Percentiles rank a stretch among this genome's conserved stretches.
phyloP scores from a whole-genome alignment of 2,113 vertebrate species.

The Ptilorrhoa leucosticta region DNA sequence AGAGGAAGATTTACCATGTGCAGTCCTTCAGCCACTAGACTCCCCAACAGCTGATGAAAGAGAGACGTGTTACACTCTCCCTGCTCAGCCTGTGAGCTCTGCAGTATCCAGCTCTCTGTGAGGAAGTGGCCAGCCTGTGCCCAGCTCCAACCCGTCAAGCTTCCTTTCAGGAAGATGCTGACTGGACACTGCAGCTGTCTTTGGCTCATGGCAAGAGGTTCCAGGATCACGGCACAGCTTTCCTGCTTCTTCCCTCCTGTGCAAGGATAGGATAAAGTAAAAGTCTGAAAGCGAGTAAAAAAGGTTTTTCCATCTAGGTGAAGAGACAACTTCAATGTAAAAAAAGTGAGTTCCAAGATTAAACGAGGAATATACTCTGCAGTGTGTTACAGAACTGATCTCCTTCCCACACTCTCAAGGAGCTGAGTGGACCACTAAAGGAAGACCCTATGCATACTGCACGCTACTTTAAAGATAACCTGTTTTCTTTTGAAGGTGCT shows the following conservation, averaged over 20 bases:
- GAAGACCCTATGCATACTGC: neutral
- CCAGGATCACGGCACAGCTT: constrained; percentile 75
- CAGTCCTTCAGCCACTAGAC: constrained; percentile 63
- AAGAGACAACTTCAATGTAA: neutral
- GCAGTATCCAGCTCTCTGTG: constrained; percentile 84
- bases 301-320: neutral
- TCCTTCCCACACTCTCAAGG: neutral
- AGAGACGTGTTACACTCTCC: neutral
- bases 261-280: neutral
- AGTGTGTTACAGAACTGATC: neutral
- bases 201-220: constrained; percentile 80
- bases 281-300: neutral
- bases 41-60: constrained; percentile 73
- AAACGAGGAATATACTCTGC: neutral
- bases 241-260: constrained; percentile 54
- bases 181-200: constrained; percentile 65
- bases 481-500: neutral
- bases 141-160: constrained; percentile 68
- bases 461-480: neutral
- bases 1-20: constrained; percentile 76
- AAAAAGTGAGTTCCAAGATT: neutral
- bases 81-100: neutral
- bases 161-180: constrained; percentile 77
- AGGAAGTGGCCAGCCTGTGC: constrained; percentile 38
- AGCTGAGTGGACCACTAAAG: neutral